Conservation (phyloP, 2,113 vertebrate genomes). For the Girardinichthys multiradiatus region DNA sequence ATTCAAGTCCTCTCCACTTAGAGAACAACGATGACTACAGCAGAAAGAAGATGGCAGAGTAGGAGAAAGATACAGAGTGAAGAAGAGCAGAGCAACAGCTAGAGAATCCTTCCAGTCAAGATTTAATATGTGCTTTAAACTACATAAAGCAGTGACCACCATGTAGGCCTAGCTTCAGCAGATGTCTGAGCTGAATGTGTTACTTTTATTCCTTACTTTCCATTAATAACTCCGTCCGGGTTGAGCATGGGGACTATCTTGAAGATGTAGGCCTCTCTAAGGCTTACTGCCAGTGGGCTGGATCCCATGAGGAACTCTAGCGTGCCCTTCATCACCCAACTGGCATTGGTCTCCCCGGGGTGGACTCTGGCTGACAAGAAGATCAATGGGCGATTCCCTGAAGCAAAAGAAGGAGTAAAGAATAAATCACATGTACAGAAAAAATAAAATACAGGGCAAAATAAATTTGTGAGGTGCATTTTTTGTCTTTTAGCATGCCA, state of each 20-base stretch:
- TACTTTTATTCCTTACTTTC: constrained; percentile 84
- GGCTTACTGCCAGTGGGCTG: constrained; percentile 86
- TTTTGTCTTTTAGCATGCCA: not conserved
- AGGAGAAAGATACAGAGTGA: constrained; percentile 24
- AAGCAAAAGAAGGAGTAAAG: constrained; percentile 29
- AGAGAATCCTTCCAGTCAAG: constrained; percentile 35
- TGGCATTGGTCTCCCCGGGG: constrained; percentile 97
- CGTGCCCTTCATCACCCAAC: constrained; percentile 99
- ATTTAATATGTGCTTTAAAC: constrained; percentile 16
- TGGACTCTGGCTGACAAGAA: constrained; percentile 96
- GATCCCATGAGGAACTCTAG: constrained; percentile 96
- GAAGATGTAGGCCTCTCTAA: constrained; percentile 95
- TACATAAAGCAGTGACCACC: constrained; percentile 21
- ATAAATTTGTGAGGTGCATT: too few species aligned
- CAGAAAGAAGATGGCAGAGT: constrained; percentile 25
- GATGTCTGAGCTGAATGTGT: constrained; percentile 18
- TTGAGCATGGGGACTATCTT: constrained; percentile 99
- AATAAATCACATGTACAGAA: constrained; percentile 24
- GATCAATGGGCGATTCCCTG: constrained; percentile 94
- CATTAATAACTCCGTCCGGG: constrained; percentile 97
- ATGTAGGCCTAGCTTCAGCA: constrained; percentile 4
- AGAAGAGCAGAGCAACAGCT: constrained; percentile 39
- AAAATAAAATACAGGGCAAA: not conserved
- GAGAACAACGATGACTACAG: constrained; percentile 93
- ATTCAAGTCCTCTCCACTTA: constrained; percentile 99